Conservation (phyloP, 2,797 vertebrate species). For the Helicolenus hilgendorfi region DNA sequence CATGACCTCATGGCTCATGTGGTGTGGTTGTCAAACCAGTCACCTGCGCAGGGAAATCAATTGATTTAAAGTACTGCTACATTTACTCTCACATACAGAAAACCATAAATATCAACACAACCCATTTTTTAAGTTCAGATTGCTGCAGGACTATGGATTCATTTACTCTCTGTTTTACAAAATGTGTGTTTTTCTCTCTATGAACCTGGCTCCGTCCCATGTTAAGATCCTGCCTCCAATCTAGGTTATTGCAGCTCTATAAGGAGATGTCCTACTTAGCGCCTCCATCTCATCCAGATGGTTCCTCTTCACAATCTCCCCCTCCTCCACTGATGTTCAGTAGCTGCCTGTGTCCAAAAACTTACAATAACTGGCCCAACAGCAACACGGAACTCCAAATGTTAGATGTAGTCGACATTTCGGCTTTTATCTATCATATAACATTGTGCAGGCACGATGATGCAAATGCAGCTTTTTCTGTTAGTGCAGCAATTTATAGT, state of each 20-base stretch:
- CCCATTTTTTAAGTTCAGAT: background rate
- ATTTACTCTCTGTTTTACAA: background rate
- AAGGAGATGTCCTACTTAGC: conserved; percentile 11
- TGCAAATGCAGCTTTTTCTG: background rate
- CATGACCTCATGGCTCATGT: background rate
- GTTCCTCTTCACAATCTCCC: background rate
- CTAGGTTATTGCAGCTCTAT: background rate
- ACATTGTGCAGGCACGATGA: background rate
- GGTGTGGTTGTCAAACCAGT: background rate
- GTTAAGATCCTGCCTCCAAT: background rate
- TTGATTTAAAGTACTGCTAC: background rate
- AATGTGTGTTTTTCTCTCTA: background rate
- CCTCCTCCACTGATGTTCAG: background rate
- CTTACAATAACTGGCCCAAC: conserved; percentile 10
- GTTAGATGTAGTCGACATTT: background rate
- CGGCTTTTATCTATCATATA: background rate
- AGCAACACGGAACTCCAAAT: background rate
- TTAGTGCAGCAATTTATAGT: background rate
- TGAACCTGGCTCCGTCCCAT: background rate
- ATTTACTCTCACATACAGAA: background rate
- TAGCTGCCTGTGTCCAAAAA: background rate
- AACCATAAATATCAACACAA: background rate
- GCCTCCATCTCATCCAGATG: conserved; percentile 2
- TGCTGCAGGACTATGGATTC: background rate
- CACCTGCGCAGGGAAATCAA: background rate